These are phyloP conservation scores for Alviniconcha strummeri DNA, from an alignment of 2,888 invertebrate species.

Conservation along the genomic window DNA sequence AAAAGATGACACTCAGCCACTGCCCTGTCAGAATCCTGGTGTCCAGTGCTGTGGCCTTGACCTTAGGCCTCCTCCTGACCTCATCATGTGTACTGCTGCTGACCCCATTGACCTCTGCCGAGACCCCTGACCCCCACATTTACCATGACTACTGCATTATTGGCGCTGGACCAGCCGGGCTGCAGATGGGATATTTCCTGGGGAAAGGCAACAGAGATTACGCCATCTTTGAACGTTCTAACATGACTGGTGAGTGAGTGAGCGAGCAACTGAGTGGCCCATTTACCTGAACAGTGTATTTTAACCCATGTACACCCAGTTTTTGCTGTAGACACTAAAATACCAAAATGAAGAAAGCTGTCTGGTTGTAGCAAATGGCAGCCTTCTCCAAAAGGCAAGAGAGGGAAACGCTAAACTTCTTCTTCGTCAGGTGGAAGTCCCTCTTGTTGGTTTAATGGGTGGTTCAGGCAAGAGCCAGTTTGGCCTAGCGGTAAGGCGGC, in stretches of 20 bases:
- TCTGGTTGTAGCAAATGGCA: no score
- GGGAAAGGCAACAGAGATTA: slow-evolving; percentile 71
- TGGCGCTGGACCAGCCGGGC: slow-evolving; percentile 74
- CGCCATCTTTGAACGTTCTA: slow-evolving; percentile 71
- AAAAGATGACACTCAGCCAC: slow-evolving; percentile 20
- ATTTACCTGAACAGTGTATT: no score
- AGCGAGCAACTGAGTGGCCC: no score
- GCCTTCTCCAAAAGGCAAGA: no score
- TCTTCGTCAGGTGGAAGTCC: no score
- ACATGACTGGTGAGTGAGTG: slow-evolving; percentile 56
- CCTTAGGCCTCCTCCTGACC: slow-evolving; percentile 24
- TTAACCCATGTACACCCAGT: no score
- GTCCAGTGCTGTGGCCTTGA: slow-evolving; percentile 28
- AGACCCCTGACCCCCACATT: slow-evolving; percentile 27
- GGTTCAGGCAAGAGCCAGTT: no score
- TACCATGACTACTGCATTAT: slow-evolving; percentile 73
- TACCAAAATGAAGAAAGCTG: no score
- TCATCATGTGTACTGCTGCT: slow-evolving; percentile 25
- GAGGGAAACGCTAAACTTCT: no score
- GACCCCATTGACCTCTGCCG: slow-evolving; percentile 27
- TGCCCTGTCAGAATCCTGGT: neutral
- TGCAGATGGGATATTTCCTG: slow-evolving; percentile 74
- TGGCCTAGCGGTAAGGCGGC: no score
- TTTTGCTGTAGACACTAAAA: no score
- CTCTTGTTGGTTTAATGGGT: no score